Evolutionary conservation across 2,888 invertebrate genomes (phyloP).

Genomic region (Physocephala rufipes): DNA sequence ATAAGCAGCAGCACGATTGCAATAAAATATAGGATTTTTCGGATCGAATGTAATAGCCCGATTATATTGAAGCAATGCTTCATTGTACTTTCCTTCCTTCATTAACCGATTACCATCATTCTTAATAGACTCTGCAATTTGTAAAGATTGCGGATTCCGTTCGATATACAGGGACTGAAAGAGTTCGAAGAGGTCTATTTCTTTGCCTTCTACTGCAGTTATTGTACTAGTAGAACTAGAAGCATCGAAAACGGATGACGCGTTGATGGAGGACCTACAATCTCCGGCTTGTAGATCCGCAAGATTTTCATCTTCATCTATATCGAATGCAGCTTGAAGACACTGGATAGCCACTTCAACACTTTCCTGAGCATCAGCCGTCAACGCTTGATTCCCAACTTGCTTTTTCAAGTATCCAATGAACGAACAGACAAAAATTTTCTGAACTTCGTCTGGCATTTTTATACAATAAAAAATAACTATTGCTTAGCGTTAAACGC

Average conservation of each 20-base stretch:
- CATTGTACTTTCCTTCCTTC: slow-evolving; percentile 81
- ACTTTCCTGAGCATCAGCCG: slow-evolving; percentile 63
- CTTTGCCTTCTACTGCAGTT: slow-evolving; percentile 47
- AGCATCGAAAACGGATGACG: slow-evolving; percentile 40
- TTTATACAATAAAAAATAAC: slow-evolving; percentile 11
- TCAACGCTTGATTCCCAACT: slow-evolving; percentile 54
- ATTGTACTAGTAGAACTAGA: slow-evolving; percentile 21
- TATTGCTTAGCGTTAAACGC: too few species aligned
- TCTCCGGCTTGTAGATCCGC: slow-evolving; percentile 31
- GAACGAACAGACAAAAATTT: slow-evolving; percentile 63
- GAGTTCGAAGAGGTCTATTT: slow-evolving; percentile 66
- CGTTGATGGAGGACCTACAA: background rate
- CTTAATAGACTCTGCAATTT: slow-evolving; percentile 84
- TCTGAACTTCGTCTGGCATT: slow-evolving; percentile 62
- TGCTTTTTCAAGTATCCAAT: slow-evolving; percentile 62
- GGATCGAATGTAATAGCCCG: slow-evolving; percentile 88
- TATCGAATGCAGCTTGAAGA: slow-evolving; percentile 87
- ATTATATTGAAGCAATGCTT: slow-evolving; percentile 86
- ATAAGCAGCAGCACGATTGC: slow-evolving; percentile 96
- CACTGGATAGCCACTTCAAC: slow-evolving; percentile 95
- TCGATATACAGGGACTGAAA: slow-evolving; percentile 65
- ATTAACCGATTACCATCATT: slow-evolving; percentile 89
- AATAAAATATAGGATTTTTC: slow-evolving; percentile 93
- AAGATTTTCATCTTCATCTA: slow-evolving; percentile 64
- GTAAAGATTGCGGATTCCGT: slow-evolving; percentile 69